Base-by-base conservation (phyloP, 2,113 vertebrate genomes). In the Cnemophilus loriae region DNA sequence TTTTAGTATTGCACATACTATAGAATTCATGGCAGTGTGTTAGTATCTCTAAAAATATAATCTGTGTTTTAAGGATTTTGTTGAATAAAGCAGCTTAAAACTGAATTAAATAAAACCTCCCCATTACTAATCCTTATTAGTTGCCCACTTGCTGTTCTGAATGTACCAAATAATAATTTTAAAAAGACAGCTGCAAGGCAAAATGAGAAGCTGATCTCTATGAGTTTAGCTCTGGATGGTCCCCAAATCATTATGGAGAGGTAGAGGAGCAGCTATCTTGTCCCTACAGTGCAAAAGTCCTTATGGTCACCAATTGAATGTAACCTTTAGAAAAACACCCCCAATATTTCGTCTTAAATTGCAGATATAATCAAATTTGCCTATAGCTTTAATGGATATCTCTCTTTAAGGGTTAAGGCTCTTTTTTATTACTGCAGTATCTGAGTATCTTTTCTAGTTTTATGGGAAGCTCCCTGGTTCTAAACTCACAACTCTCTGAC, bases 51-150 rank as follows among this genome's bases (percentile, higher is more conserved):
- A 92, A 89, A 97, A 96, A 97, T 50, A 95, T 76, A 97, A 96
- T 94, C 86, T 90, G 18, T 96, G 93, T 97, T 97, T 96, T 93
- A 97, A 77, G 96, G 96, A 96, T 97, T 97, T 94, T 67, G 52
- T 60, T 75, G 83, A 96, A 91, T 87, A 97, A 97, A 97, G 97
- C 89, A 89, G 95, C 92, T 97, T 97, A 96, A 93, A 96, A 79
- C 46, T 19, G 96, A 96, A 97, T 96, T 95, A 95, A 97, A 97
- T 92, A 94, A 97, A 97, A 89, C 68, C 95, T 95, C 49, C 92
- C 77, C n/a, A 69, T 89, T 95, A 85, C 94, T 97, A 97, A 97
- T 96, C 97, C 93, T 96, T 96, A 96, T 96, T 96, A 97, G 84
- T 93, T 97, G 87, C 91, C 91, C 83, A 86, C 95, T 97, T 96